Percentiles rank a stretch among this genome's conserved stretches.
phyloP scores from a whole-genome alignment of 1,140 invertebrate genomes.

The Branchinecta lynchi region DNA sequence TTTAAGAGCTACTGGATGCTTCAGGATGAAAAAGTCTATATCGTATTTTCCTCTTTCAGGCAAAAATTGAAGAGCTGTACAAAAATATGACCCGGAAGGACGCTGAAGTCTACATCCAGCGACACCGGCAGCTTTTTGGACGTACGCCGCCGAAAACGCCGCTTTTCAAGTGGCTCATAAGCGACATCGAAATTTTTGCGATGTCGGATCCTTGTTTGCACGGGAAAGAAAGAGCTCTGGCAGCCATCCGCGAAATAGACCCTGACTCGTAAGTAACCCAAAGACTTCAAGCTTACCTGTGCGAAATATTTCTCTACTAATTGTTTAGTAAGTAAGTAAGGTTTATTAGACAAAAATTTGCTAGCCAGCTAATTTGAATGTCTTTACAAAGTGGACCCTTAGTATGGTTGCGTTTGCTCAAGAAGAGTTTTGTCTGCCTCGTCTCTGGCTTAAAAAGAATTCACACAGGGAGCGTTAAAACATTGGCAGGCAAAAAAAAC shows the following conservation, averaged over 20 bases:
- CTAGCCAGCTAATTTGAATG: too few species aligned
- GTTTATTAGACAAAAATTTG: too few species aligned
- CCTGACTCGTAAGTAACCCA: slow-evolving; percentile 40
- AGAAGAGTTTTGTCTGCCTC: too few species aligned
- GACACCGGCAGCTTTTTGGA: slow-evolving; percentile 63
- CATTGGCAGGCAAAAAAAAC: too few species aligned
- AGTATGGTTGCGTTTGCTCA: too few species aligned
- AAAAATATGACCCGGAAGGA: slow-evolving; percentile 69
- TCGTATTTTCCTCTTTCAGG: neutral
- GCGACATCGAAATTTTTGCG: slow-evolving; percentile 59
- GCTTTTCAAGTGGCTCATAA: slow-evolving; percentile 62
- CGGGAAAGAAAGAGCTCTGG: slow-evolving; percentile 57
- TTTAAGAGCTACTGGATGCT: too few species aligned
- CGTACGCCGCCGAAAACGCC: slow-evolving; percentile 50
- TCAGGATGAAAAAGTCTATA: neutral
- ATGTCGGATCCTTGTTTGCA: slow-evolving; percentile 71
- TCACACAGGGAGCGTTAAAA: too few species aligned
- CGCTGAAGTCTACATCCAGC: slow-evolving; percentile 85
- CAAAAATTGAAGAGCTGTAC: slow-evolving; percentile 66
- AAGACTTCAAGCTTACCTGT: too few species aligned
- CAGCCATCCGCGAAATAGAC: slow-evolving; percentile 62
- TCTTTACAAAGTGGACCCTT: too few species aligned
- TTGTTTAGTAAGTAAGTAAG: too few species aligned
- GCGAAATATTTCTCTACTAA: slow-evolving; percentile 11
- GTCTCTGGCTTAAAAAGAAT: too few species aligned